A percentile compares a stretch with the other conserved stretches of the same genome.
phyloP scores from a whole-genome alignment of 2,797 vertebrate genomes.

The Ataeniobius toweri region DNA sequence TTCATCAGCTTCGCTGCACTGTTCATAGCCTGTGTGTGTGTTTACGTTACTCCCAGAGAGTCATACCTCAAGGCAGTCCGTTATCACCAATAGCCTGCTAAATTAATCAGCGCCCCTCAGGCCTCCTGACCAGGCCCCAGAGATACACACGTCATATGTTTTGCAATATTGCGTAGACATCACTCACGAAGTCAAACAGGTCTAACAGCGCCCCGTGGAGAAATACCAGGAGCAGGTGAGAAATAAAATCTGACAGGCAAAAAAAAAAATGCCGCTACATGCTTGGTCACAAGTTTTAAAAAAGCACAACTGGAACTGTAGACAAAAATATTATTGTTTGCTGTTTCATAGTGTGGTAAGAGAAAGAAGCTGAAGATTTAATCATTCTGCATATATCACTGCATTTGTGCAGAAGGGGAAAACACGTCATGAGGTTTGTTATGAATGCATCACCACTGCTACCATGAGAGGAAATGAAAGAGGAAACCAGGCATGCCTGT shows the following conservation, averaged over 20 bases:
- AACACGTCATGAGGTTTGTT: conserved; percentile 40
- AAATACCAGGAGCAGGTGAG: conserved; percentile 65
- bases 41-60: conserved; percentile 33
- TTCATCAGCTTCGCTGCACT: conserved; percentile 8
- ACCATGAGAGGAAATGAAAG: conserved; percentile 26
- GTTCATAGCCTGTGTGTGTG: conserved; percentile 11
- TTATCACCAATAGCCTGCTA: conserved; percentile 68
- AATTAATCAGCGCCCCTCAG: conserved; percentile 74
- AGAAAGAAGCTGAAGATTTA: neutral
- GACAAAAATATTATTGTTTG: neutral
- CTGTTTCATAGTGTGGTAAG: neutral
- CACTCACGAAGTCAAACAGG: conserved; percentile 60
- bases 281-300: neutral
- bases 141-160: conserved; percentile 43
- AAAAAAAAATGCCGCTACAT: conserved; percentile 5
- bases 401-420: conserved; percentile 22
- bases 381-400: conserved; percentile 6
- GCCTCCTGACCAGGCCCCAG: conserved; percentile 56
- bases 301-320: neutral
- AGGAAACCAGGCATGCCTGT: neutral
- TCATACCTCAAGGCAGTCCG: conserved; percentile 57
- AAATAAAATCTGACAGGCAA: conserved; percentile 31
- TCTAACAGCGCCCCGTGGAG: conserved; percentile 56
- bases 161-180: conserved; percentile 61
- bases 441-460: conserved; percentile 48